Base-by-base conservation (phyloP, 2,888 invertebrate species). In the Macropis europaea region DNA sequence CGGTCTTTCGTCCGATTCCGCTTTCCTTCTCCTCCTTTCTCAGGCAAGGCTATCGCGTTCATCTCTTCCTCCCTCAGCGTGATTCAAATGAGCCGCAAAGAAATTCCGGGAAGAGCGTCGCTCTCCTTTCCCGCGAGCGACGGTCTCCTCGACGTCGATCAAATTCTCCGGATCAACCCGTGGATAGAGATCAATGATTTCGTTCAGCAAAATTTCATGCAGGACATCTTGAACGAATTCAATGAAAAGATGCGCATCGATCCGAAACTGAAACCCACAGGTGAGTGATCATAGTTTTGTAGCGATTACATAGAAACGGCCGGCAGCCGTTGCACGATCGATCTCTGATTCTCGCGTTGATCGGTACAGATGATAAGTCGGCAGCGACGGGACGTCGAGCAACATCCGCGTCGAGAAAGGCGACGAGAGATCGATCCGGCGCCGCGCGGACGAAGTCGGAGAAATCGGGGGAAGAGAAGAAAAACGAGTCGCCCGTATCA, bases 61-160 rank as follows among this genome's bases (percentile, higher is more conserved):
- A 9, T 15, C 11, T 2, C 1, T 22, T 30, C 11, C 13, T 1
- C 17, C 2, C 3, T 1, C 38, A 38, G 38, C 38, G 38, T 11
- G 13, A 15, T 13, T 9, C 9, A 43, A 7, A 76, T 73, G 69
- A 56, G 28, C 13, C 38, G 30, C 9, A 42, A 26, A 11, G 9
- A 1, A n/a, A 2, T 53, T 2, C 28, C 24, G 0, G 47, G 56
- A 54, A 63, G 77, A 43, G 56, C 77, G 0, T 19, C 63, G 1
- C 54, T 77, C 13, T 77, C 71, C 0, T 77, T 64, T 36, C 7
- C 13, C 1, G 32, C 42, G 5, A 6, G 0, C 2, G 53, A 76
- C 2, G 78, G 69, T 3, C 5, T 68, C 0, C 53, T 80, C 15
- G 76, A 73, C 4, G 2, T 78, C 11, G 71, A 67, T 0, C 50